Evolutionary conservation across 2,888 invertebrate genomes (phyloP).

Genomic region (Frankliniella fusca): DNA sequence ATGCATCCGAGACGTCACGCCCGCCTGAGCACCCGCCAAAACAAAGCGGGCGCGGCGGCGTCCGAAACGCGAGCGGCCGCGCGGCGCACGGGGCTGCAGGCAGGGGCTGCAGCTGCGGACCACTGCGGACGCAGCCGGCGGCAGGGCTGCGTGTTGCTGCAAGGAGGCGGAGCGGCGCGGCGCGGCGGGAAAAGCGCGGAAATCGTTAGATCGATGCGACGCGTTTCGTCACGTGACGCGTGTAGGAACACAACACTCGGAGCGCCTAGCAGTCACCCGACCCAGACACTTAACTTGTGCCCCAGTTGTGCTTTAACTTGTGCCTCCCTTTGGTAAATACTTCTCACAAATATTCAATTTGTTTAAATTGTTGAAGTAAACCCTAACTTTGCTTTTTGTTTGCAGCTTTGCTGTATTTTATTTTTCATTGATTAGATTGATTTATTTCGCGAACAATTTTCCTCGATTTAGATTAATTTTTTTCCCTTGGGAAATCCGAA

Average conservation of each 20-base stretch:
- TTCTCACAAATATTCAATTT: too few relatives aligned
- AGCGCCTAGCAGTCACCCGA: background rate
- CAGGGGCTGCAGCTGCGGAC: background rate
- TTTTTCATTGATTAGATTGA: too few relatives aligned
- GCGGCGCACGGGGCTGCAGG: background rate
- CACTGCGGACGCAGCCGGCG: background rate
- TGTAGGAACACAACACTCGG: background rate
- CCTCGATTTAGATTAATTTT: too few relatives aligned
- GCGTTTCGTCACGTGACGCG: background rate
- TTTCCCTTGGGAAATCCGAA: too few relatives aligned
- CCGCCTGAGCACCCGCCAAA: slow-evolving; percentile 11
- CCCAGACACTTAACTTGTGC: too few relatives aligned
- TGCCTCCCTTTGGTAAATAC: too few relatives aligned
- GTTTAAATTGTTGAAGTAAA: too few relatives aligned
- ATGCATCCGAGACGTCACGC: background rate
- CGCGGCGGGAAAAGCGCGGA: background rate
- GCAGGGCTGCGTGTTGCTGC: background rate
- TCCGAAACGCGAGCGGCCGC: background rate
- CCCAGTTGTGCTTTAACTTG: too few relatives aligned
- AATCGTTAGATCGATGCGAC: background rate
- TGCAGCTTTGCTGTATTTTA: too few relatives aligned
- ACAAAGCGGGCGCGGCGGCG: slow-evolving; percentile 1
- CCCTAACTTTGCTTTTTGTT: too few relatives aligned
- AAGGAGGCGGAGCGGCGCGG: background rate
- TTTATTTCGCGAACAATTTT: too few relatives aligned